Evolutionary conservation across 2,888 invertebrate species (phyloP).

Genomic region (Agrotis puta): DNA sequence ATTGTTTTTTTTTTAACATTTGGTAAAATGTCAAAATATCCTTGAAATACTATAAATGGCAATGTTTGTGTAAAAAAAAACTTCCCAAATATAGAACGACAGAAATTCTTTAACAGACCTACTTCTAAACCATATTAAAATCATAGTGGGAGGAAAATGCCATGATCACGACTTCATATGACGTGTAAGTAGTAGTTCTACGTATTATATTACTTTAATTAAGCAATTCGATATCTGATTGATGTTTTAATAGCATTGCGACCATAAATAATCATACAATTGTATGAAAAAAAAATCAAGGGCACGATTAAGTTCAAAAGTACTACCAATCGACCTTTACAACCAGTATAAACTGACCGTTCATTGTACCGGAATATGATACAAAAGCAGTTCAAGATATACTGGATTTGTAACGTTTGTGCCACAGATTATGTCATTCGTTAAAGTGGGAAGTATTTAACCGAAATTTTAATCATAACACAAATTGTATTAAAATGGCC

Average conservation of each 20-base stretch:
- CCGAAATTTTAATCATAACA: conserved; percentile 18
- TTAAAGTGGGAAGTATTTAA: conserved; percentile 17
- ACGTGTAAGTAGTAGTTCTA: neutral
- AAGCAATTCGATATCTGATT: conserved; percentile 37
- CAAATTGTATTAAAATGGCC: conserved; percentile 67
- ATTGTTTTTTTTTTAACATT: too few species aligned
- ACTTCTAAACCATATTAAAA: neutral
- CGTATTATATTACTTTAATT: conserved; percentile 28
- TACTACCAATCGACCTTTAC: too few species aligned
- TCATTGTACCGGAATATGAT: too few species aligned
- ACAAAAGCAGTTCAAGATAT: too few species aligned
- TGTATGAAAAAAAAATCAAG: conserved; percentile 46
- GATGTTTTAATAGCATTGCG: conserved; percentile 32
- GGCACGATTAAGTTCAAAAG: conserved; percentile 17
- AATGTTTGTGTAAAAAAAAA: too few species aligned
- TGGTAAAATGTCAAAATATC: too few species aligned
- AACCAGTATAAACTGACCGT: too few species aligned
- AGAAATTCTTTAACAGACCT: too few species aligned
- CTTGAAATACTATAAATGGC: too few species aligned
- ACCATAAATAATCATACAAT: conserved; percentile 20
- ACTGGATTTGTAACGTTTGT: too few species aligned
- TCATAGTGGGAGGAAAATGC: conserved; percentile 26
- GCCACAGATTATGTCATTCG: conserved; percentile 22
- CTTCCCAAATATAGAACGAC: neutral
- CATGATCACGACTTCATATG: conserved; percentile 34